A percentile compares a stretch with the other conserved stretches of the same genome.
These are phyloP conservation scores for Falco novaeseelandiae DNA, from an alignment of 2,797 vertebrate species.

Conservation along the genomic window DNA sequence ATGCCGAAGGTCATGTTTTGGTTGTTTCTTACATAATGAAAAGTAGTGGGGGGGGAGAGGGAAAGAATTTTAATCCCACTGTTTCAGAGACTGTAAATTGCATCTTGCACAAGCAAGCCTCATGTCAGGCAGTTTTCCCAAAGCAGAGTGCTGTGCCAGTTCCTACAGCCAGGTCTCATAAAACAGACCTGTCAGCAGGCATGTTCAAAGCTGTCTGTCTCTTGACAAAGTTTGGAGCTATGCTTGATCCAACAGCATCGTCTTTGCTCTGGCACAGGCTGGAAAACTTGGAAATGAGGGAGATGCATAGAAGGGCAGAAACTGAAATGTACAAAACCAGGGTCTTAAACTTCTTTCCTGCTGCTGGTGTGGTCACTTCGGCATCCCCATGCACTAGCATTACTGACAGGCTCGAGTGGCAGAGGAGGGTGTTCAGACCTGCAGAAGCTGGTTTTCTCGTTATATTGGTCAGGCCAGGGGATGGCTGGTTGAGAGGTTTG, in stretches of 20 bases:
- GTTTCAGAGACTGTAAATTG: constrained; percentile 11
- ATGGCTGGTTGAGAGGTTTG: background rate
- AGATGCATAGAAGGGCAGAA: background rate
- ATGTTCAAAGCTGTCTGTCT: background rate
- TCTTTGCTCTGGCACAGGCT: background rate
- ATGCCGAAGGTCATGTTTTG: background rate
- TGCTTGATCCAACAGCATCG: background rate
- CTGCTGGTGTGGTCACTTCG: background rate
- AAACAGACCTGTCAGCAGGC: constrained; percentile 17
- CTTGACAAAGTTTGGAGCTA: background rate
- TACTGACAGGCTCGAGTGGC: background rate
- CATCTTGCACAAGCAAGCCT: constrained; percentile 12
- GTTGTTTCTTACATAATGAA: constrained; percentile 15
- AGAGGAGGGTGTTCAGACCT: background rate
- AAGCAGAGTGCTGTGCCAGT: background rate
- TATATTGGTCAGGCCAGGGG: background rate
- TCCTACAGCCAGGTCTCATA: constrained; percentile 23
- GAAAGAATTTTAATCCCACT: constrained; percentile 45
- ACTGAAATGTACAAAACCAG: background rate
- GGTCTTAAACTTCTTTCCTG: background rate
- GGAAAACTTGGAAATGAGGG: background rate
- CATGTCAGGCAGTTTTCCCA: background rate
- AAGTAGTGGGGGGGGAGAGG: background rate
- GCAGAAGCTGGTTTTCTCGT: background rate
- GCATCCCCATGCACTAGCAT: background rate